Evolutionary conservation across 64 coral and sea anemone genomes (phyloP), one percentile per base, ranked within the genome.

Genomic region (Pocillopora damicornis): DNA sequence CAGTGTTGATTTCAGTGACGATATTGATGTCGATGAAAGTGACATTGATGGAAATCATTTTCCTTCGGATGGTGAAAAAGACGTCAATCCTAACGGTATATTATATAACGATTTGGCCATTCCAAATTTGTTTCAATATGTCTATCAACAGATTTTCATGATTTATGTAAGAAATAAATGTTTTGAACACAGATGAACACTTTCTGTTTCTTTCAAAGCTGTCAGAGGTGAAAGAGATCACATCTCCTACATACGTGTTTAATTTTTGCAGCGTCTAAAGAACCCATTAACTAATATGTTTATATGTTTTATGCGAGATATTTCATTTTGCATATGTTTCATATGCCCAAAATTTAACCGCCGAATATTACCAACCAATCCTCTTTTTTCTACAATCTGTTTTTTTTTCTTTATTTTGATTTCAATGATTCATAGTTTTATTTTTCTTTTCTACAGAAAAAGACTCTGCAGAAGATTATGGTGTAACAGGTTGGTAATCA

Each of bases 401-500:
- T 64, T 15, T 1, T 34, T 80, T 30, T 58, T 59, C 0, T 62
- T 23, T 62, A 15, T 16, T 58, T 6, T 26, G 51, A 58, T 12
- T 8, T 51, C 4, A n/a, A 60, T 59, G 1, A n/a, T n/a, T 26
- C 30, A 60, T 68, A 9, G 58, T 72, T 5, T 58, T 9, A 17
- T 35, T 69, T 71, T 10, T 23, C n/a, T n/a, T 30, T 11, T 71
- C n/a, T 7, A 68, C 81, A 72, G 81, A 72, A 66, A 58, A 18
- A 45, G 36, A 22, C 13, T 63, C 84, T 11, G 76, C 58, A 20
- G 59, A 62, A 4, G 89, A 89, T 23, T 92, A 89, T 80, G 90
- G 86, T 15, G 80, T 89, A 8, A 95, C 93, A 91, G 93, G 93
- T 95, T 74, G 20, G 92, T 90, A 72, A 63, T 36, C 56, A 59